phyloP scores from a whole-genome alignment of 2,113 vertebrate species.

The Nycticryphes semicollaris region DNA sequence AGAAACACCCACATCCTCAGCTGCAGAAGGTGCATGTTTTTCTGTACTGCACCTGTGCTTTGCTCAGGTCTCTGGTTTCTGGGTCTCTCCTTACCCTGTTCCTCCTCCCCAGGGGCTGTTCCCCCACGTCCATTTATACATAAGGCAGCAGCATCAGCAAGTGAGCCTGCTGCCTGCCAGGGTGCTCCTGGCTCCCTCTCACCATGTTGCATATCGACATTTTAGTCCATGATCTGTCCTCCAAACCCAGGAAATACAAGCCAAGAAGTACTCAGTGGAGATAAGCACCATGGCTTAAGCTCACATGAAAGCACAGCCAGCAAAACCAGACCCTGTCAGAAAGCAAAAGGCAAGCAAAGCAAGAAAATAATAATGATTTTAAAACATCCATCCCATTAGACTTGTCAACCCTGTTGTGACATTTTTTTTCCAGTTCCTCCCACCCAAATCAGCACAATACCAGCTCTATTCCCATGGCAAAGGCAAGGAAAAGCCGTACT shows the following conservation, averaged over 20 bases:
- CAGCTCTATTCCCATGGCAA: constrained; percentile 33
- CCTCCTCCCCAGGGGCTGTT: not conserved
- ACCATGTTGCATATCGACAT: constrained; percentile 41
- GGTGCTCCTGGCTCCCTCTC: not conserved
- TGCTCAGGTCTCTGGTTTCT: not conserved
- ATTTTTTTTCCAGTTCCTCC: constrained; percentile 36
- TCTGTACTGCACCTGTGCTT: not conserved
- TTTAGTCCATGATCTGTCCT: constrained; percentile 19
- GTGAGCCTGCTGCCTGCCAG: not conserved
- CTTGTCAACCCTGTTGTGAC: constrained; percentile 10
- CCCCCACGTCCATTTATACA: not conserved
- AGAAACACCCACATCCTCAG: constrained; percentile 4
- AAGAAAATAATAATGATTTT: not conserved
- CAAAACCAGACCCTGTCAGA: not conserved
- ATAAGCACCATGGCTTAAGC: not conserved
- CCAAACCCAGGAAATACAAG: not conserved
- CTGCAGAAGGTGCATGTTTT: not conserved
- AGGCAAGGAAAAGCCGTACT: constrained; percentile 68
- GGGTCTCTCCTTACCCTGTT: not conserved
- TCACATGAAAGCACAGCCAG: not conserved
- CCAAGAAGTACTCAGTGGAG: constrained; percentile 6
- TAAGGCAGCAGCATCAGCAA: not conserved
- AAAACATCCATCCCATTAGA: not conserved
- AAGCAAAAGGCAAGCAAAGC: not conserved
- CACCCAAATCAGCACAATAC: constrained; percentile 5